phyloP scores from a whole-genome alignment of 2,888 invertebrate species.

The Thereva unica region DNA sequence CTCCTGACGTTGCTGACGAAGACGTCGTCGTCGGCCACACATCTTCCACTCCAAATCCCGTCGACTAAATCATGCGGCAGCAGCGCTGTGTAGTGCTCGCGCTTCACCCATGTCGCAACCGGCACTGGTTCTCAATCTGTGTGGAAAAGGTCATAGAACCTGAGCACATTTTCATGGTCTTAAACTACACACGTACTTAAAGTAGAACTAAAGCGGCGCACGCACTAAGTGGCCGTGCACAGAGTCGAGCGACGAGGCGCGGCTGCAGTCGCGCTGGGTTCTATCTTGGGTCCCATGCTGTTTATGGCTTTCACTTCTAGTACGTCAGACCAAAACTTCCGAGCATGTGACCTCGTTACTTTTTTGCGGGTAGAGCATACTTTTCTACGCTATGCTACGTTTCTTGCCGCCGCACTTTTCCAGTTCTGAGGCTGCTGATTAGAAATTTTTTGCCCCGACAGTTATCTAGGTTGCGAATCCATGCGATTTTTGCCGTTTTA shows the following conservation, averaged over 20 bases:
- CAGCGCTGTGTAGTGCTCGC: not conserved
- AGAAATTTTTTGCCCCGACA: slow-evolving; percentile 6
- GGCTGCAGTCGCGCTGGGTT: too few species aligned
- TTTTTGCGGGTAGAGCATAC: not conserved
- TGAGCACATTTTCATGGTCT: too few species aligned
- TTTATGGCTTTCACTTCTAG: too few species aligned
- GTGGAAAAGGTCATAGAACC: too few species aligned
- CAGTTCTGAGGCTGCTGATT: not conserved
- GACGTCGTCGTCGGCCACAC: not conserved
- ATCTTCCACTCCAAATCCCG: too few species aligned
- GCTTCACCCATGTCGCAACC: not conserved
- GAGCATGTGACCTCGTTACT: slow-evolving; percentile 5
- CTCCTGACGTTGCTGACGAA: not conserved
- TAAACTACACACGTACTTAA: too few species aligned
- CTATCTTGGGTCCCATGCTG: too few species aligned
- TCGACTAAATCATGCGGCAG: too few species aligned
- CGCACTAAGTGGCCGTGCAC: too few species aligned
- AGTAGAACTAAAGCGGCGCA: too few species aligned
- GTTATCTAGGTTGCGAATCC: slow-evolving; percentile 2
- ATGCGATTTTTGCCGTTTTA: not conserved
- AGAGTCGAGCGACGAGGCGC: too few species aligned
- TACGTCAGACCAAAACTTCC: not conserved
- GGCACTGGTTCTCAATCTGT: slow-evolving; percentile 2
- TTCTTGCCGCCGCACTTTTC: too few species aligned
- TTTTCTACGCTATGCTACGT: not conserved